phyloP scores from a whole-genome alignment of 2,888 invertebrate species.

The Chydorus sphaericus region DNA sequence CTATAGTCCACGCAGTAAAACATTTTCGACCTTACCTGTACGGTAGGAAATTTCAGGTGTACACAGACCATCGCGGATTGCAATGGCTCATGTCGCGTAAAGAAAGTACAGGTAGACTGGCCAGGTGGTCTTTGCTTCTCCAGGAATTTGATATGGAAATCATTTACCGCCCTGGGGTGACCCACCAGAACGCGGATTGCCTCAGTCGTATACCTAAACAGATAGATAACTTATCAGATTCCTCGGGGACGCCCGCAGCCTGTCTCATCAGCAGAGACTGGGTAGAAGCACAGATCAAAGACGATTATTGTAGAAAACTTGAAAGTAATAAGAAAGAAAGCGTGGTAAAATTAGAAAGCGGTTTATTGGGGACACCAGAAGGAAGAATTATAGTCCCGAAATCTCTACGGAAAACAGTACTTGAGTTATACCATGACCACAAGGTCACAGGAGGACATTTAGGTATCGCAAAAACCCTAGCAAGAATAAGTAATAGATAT shows the following conservation, averaged over 20 bases:
- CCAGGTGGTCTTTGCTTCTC: conserved; percentile 26
- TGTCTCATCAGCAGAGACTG: background rate
- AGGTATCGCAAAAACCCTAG: conserved; percentile 14
- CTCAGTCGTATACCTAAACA: conserved; percentile 7
- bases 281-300: background rate
- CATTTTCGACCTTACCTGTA: conserved; percentile 28
- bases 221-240: too few species aligned
- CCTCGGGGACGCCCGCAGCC: background rate
- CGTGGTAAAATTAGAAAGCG: background rate
- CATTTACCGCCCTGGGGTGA: conserved; percentile 23
- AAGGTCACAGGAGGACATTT: conserved; percentile 16
- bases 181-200: conserved; percentile 24
- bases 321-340: background rate
- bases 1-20: conserved; percentile 26
- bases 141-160: conserved; percentile 26
- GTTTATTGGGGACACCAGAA: background rate
- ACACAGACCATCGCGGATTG: conserved; percentile 27
- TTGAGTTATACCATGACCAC: conserved; percentile 18
- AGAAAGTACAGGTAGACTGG: conserved; percentile 27
- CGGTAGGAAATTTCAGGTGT: conserved; percentile 26
- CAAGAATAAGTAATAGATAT: conserved; percentile 11
- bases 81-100: conserved; percentile 26
- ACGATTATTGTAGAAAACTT: background rate
- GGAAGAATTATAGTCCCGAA: conserved; percentile 14
- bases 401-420: conserved; percentile 15